Base-by-base conservation (phyloP, 2,888 invertebrate genomes). In the Eugnorisma glareosa region DNA sequence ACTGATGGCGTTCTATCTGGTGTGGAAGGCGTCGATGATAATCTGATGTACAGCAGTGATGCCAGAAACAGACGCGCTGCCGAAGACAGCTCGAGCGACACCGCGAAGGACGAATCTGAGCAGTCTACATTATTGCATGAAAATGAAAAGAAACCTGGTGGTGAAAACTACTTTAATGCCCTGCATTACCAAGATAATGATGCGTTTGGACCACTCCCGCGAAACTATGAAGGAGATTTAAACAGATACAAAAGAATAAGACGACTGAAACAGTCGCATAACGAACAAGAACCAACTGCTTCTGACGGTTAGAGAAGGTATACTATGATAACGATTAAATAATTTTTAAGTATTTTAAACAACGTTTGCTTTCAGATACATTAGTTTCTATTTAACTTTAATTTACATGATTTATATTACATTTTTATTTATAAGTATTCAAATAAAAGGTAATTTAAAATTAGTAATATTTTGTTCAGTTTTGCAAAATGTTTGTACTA, bases 171-270 rank as follows among this genome's bases (percentile, higher is more conserved):
- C 68, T 85, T 92, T 18, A 93, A 92, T 82, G 86, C 87, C 43
- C 91, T 91, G 3, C 92, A 91, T 81, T 94, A 93, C 81, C 93
- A 94, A 82, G 94, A 94, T 73, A 93, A 91, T 78, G 96, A 94
- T 73, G 92, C 94, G 1, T 94, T 95, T 86, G 95, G 95, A 4
- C 90, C 94, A 15, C 88, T 94, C 4, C 93, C 93, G 3, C 90
- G 90, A 57, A 93, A 89, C 82, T 93, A 93, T 59, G 94, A 95
- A 71, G 93, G 92, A 57, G 95, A 95, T 80, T 87, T 94, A 71
- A 91, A 91, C 59, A 91, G 96, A 76, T 95, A 92, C 83, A 96
- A 96, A 91, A 93, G 96, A 92, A 93, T 96, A 91, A 92, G 95
- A 78, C 92, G 93, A 54, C 91, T 95, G 37, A 94, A 94, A 85